A percentile compares a stretch with the other conserved stretches of the same genome.
phyloP scores from a whole-genome alignment of 2,888 invertebrate genomes.

The Lycaena phlaeas region DNA sequence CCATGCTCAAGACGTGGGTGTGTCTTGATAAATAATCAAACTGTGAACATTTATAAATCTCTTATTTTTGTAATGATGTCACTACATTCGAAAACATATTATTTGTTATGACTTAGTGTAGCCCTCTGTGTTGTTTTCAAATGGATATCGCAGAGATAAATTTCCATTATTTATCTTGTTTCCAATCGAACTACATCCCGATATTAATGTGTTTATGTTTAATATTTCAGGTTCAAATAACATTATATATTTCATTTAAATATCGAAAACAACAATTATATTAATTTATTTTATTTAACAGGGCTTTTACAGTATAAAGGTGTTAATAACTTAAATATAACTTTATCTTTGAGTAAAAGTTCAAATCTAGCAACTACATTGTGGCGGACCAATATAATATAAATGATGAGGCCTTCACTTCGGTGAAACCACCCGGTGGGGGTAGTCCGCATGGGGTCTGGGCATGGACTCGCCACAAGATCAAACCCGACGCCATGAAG shows the following conservation, averaged over 20 bases:
- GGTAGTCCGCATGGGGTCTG: no score
- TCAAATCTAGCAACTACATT: no score
- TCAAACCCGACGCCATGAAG: no score
- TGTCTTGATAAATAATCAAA: constrained; percentile 49
- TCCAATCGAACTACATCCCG: constrained; percentile 61
- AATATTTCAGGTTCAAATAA: constrained; percentile 27
- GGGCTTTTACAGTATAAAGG: no score
- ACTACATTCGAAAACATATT: constrained; percentile 49
- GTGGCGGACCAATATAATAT: no score
- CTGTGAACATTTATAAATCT: constrained; percentile 32
- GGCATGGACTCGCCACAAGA: no score
- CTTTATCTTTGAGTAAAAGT: no score
- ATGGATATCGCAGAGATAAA: constrained; percentile 45
- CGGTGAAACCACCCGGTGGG: no score
- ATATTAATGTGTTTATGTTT: constrained; percentile 42
- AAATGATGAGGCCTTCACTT: no score
- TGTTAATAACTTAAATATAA: no score
- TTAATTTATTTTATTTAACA: no score
- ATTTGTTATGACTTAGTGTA: constrained; percentile 44
- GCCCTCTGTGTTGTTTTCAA: constrained; percentile 53
- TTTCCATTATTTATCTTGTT: constrained; percentile 66
- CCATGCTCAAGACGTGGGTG: constrained; percentile 57
- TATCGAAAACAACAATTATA: no score
- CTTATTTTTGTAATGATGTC: constrained; percentile 45
- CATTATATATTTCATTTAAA: constrained; percentile 13